These are phyloP conservation scores for Muscicapa comitata DNA, from an alignment of 2,797 vertebrate genomes.

Conservation along the genomic window DNA sequence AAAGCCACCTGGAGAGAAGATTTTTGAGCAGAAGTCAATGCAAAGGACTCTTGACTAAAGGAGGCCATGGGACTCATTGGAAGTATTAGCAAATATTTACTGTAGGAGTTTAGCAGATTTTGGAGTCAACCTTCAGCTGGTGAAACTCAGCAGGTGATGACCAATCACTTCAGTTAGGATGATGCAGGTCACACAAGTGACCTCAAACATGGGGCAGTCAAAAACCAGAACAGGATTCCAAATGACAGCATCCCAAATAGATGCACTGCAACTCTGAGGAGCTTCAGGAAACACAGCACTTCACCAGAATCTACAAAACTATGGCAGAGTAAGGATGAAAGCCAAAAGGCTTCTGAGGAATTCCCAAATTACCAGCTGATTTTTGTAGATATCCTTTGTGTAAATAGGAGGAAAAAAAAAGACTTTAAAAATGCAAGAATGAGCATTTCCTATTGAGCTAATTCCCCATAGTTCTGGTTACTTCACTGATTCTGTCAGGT, in stretches of 20 bases:
- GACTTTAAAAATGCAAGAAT: background rate
- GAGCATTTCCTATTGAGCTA: background rate
- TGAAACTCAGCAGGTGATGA: background rate
- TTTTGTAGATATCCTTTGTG: background rate
- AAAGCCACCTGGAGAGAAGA: background rate
- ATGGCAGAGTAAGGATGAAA: background rate
- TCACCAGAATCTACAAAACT: background rate
- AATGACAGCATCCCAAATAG: background rate
- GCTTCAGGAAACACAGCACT: background rate
- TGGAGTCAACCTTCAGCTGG: background rate
- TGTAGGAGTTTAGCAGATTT: background rate
- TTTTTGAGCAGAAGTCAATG: background rate
- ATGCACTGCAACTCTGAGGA: background rate
- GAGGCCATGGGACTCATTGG: background rate
- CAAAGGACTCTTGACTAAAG: background rate
- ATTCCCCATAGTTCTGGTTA: background rate
- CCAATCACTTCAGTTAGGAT: background rate
- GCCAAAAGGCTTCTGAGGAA: background rate
- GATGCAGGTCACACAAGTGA: background rate
- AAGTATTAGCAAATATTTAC: background rate
- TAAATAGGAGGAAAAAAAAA: background rate
- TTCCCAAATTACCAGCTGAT: background rate
- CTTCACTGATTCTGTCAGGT: background rate
- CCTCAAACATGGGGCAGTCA: accelerated
- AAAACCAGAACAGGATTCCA: background rate